Evolutionary conservation across 2,888 invertebrate genomes (phyloP).

Genomic region (Boloria selene): DNA sequence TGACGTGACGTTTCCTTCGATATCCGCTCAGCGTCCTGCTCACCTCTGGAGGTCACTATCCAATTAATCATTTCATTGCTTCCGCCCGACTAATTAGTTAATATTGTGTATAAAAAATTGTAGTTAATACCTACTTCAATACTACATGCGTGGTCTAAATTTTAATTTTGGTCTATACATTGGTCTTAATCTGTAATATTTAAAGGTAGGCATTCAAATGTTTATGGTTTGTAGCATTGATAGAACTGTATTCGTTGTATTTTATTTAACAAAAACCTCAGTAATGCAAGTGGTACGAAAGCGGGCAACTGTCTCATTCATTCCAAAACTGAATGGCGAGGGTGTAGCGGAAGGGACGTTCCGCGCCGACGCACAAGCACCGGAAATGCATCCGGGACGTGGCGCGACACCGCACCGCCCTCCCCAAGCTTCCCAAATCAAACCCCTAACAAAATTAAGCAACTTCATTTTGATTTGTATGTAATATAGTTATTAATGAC

Average conservation of each 20-base stretch:
- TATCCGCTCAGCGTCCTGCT: conserved; percentile 67
- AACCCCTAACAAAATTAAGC: conserved; percentile 45
- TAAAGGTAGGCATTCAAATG: too few relatives aligned
- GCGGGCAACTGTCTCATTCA: conserved; percentile 54
- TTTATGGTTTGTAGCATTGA: too few relatives aligned
- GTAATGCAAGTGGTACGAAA: background rate
- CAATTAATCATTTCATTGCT: conserved; percentile 74
- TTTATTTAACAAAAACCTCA: too few relatives aligned
- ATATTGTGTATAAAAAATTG: conserved; percentile 6
- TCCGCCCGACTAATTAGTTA: conserved; percentile 56
- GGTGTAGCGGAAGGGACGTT: conserved; percentile 78
- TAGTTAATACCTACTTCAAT: too few relatives aligned
- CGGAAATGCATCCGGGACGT: conserved; percentile 80
- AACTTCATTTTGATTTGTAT: conserved; percentile 6
- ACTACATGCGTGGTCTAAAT: too few relatives aligned
- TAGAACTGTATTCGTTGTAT: too few relatives aligned
- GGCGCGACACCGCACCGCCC: conserved; percentile 63
- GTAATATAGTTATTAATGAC: too few relatives aligned
- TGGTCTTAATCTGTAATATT: too few relatives aligned
- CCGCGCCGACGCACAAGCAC: conserved; percentile 70
- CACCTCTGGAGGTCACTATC: conserved; percentile 76
- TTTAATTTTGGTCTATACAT: too few relatives aligned
- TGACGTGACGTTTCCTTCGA: conserved; percentile 80
- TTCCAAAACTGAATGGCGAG: conserved; percentile 62
- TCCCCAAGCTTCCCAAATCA: conserved; percentile 51